Percentiles rank a stretch among this genome's conserved stretches.
Evolutionary conservation across 1,140 invertebrate genomes (phyloP).

Genomic region (Patella vulgata): DNA sequence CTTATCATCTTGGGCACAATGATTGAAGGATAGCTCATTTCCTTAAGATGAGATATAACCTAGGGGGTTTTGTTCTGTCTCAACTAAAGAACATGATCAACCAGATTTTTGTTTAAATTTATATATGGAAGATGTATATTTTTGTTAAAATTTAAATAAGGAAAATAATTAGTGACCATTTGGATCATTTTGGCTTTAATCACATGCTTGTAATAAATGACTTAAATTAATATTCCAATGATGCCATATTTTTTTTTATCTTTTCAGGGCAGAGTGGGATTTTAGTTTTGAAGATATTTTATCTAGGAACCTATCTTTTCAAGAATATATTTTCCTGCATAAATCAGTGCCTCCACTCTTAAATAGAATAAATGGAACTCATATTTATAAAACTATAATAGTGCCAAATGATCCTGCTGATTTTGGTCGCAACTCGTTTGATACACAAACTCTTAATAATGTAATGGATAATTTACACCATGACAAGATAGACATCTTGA

Average conservation of each 20-base stretch:
- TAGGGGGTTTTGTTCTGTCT: too few species aligned
- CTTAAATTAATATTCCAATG: too few species aligned
- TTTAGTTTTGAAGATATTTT: constrained; percentile 50
- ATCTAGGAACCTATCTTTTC: constrained; percentile 46
- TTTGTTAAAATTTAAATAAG: too few species aligned
- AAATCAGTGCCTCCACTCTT: constrained; percentile 12
- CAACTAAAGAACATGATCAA: too few species aligned
- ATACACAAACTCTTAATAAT: constrained; percentile 57
- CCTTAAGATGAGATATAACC: too few species aligned
- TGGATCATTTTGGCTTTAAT: too few species aligned
- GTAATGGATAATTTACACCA: constrained; percentile 43
- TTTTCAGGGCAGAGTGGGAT: constrained; percentile 48
- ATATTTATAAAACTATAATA: constrained; percentile 41
- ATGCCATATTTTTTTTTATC: constrained; percentile 18
- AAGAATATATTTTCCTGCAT: constrained; percentile 45
- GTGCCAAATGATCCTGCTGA: constrained; percentile 62
- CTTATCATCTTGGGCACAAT: too few species aligned
- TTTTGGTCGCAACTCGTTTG: constrained; percentile 59
- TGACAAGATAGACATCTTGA: constrained; percentile 51
- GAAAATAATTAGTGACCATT: too few species aligned
- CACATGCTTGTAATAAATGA: too few species aligned
- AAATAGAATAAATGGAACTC: constrained; percentile 37
- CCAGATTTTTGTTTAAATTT: too few species aligned
- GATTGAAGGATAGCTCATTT: too few species aligned
- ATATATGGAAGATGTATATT: too few species aligned